These are phyloP conservation scores for Drosophila leonis DNA, from an alignment of 2,888 invertebrate species.

Conservation along the genomic window DNA sequence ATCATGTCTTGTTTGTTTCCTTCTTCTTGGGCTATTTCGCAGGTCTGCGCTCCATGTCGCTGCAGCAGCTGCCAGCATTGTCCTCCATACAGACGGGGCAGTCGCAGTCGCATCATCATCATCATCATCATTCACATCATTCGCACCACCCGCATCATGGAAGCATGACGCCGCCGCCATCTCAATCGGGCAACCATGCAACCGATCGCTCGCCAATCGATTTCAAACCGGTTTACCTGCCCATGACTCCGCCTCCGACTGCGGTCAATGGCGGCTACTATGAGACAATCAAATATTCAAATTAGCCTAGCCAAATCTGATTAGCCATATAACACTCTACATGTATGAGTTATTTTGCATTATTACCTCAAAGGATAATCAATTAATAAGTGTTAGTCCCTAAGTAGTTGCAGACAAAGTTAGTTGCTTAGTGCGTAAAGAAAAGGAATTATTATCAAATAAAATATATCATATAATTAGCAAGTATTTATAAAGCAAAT, in stretches of 20 bases:
- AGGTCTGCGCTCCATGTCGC: conserved; percentile 84
- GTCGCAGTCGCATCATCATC: conserved; percentile 52
- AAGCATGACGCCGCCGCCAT: conserved; percentile 77
- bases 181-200: conserved; percentile 67
- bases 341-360: conserved; percentile 43
- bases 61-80: conserved; percentile 76
- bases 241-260: conserved; percentile 80
- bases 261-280: conserved; percentile 74
- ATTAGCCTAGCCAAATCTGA: conserved; percentile 46
- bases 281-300: conserved; percentile 82
- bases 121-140: conserved; percentile 65
- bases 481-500: conserved; percentile 24
- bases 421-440: conserved; percentile 57
- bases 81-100: conserved; percentile 60
- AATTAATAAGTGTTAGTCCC: conserved; percentile 41
- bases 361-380: conserved; percentile 77
- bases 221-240: conserved; percentile 83
- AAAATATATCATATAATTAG: conserved; percentile 43
- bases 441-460: conserved; percentile 34
- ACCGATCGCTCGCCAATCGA: conserved; percentile 78
- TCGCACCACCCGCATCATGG: conserved; percentile 72
- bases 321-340: neutral
- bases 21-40: conserved; percentile 11
- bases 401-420: conserved; percentile 63
- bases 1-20: conserved; percentile 41